These are phyloP conservation scores for Harmothoe impar DNA, from an alignment of 2,888 invertebrate species.

Conservation along the genomic window DNA sequence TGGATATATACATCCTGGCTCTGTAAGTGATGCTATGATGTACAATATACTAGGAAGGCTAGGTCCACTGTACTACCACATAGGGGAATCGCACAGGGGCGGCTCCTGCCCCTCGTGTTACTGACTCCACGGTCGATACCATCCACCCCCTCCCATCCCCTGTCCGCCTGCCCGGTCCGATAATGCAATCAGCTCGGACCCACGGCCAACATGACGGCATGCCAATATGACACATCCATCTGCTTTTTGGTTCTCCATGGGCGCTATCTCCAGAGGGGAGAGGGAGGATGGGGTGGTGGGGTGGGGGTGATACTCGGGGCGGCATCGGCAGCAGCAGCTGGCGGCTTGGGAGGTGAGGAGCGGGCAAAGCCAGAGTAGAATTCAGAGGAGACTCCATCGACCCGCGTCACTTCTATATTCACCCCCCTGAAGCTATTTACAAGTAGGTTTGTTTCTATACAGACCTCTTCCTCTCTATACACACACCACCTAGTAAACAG, in stretches of 20 bases:
- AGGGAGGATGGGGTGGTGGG: slow-evolving; percentile 23
- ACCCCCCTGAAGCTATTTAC: background rate
- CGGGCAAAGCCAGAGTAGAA: too few species aligned
- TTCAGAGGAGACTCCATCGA: background rate
- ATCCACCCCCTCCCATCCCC: background rate
- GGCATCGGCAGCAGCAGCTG: background rate
- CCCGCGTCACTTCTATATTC: background rate
- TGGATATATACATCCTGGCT: background rate
- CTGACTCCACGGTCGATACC: background rate
- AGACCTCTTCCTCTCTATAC: too few species aligned
- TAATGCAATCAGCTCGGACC: slow-evolving; percentile 43
- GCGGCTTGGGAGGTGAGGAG: background rate
- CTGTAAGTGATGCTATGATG: background rate
- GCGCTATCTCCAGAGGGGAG: background rate
- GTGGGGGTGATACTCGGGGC: background rate
- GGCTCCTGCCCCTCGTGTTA: too few species aligned
- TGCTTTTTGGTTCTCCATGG: slow-evolving; percentile 33
- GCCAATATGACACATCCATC: slow-evolving; percentile 59
- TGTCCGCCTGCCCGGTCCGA: slow-evolving; percentile 42
- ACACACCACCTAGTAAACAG: too few species aligned
- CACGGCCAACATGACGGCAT: slow-evolving; percentile 54
- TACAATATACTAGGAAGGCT: background rate
- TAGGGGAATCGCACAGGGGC: too few species aligned
- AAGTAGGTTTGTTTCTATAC: too few species aligned
- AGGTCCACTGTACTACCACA: background rate